Conservation (phyloP, 2,797 vertebrate species). For the Phataginus tetradactyla region DNA sequence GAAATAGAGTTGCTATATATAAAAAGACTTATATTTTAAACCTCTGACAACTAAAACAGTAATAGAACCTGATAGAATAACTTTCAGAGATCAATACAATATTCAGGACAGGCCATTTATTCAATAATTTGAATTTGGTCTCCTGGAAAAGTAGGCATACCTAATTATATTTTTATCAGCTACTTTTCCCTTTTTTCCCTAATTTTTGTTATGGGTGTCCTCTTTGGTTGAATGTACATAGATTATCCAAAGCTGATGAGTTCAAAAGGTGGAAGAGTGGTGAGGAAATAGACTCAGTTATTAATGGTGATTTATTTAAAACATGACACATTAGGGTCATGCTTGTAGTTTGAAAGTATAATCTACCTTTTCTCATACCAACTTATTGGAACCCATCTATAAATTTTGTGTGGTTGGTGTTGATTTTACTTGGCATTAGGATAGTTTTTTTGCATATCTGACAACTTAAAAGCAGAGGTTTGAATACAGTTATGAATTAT, state of each 20-base stretch:
- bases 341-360: constrained; percentile 22
- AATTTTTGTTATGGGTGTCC: neutral
- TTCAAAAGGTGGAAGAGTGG: neutral
- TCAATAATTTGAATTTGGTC: neutral
- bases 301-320: constrained; percentile 56
- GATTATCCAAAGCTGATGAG: neutral
- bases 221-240: neutral
- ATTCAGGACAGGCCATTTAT: neutral
- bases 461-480: constrained; percentile 36
- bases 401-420: constrained; percentile 53
- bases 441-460: constrained; percentile 43
- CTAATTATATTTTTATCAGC: neutral
- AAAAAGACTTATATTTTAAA: neutral
- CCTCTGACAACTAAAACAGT: neutral
- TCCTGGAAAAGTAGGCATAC: neutral
- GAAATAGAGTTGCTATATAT: neutral
- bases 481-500: constrained; percentile 21
- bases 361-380: neutral
- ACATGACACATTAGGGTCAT: neutral
- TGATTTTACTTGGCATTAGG: constrained; percentile 44
- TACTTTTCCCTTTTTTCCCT: neutral
- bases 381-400: constrained; percentile 28
- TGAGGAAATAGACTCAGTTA: neutral
- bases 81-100: neutral
- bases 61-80: neutral